A percentile compares a stretch with the other conserved stretches of the same genome.
These are phyloP conservation scores for Pempheris klunzingeri DNA, from an alignment of 2,797 vertebrate genomes.

Conservation along the genomic window DNA sequence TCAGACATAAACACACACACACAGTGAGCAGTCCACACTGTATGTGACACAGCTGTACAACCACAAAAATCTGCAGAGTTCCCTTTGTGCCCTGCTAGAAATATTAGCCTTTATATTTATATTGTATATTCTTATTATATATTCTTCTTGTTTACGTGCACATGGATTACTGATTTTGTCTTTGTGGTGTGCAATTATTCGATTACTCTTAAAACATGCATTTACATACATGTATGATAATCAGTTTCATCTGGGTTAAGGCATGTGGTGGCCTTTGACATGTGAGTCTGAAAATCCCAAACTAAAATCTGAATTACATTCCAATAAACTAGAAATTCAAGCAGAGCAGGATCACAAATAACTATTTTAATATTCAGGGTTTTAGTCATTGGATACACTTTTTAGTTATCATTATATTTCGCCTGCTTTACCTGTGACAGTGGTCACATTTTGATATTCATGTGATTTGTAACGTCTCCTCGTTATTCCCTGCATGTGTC, in stretches of 20 bases:
- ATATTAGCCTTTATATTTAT: no score
- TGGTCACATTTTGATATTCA: background rate
- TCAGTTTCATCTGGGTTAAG: slow-evolving; percentile 8
- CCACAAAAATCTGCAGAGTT: background rate
- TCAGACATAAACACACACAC: background rate
- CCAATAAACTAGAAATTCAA: background rate
- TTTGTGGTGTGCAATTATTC: background rate
- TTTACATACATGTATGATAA: background rate
- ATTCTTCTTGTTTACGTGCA: background rate
- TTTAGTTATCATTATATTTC: background rate
- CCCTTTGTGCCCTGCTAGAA: background rate
- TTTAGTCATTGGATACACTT: no score
- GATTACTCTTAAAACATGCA: background rate
- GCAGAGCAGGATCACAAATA: no score
- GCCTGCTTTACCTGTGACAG: background rate
- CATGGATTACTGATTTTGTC: background rate
- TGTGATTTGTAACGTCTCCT: slow-evolving; percentile 3
- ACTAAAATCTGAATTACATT: background rate
- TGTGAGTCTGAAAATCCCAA: background rate
- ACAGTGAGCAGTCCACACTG: background rate
- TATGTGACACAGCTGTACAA: slow-evolving; percentile 1
- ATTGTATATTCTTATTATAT: background rate
- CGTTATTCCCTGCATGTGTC: background rate
- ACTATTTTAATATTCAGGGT: background rate
- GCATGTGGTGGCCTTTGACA: slow-evolving; percentile 32